phyloP scores from a whole-genome alignment of 2,113 vertebrate species.

The Lasiurus cinereus region DNA sequence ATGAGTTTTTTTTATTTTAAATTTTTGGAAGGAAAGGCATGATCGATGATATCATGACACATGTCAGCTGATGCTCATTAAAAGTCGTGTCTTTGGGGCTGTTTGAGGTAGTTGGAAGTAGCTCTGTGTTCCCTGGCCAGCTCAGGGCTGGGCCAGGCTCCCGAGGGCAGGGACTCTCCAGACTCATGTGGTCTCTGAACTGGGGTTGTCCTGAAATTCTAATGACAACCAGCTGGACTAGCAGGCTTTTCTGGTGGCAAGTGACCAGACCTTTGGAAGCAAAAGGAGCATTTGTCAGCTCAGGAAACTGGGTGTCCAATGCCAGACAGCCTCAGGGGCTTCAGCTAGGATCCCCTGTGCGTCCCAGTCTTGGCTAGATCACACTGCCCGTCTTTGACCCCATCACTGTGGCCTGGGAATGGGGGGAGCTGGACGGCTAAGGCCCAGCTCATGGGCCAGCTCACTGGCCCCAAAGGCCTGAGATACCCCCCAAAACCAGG shows the following conservation, averaged over 20 bases:
- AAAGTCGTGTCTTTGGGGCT: not conserved
- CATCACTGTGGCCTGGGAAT: not conserved
- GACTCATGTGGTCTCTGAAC: not conserved
- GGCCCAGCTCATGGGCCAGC: not conserved
- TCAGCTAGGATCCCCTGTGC: not conserved
- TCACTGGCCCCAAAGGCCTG: not conserved
- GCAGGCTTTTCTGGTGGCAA: not conserved
- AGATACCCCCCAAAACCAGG: not conserved
- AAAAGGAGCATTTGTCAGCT: not conserved
- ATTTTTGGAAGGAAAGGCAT: not conserved
- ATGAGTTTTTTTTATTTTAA: not conserved
- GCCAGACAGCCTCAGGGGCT: rapidly evolving
- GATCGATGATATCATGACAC: conserved; percentile 22
- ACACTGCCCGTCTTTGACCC: not conserved
- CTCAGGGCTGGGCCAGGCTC: not conserved
- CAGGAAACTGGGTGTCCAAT: not conserved
- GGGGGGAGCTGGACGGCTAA: not conserved
- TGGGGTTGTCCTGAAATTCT: not conserved
- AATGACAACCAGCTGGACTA: not conserved
- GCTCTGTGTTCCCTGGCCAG: not conserved
- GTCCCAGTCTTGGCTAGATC: not conserved
- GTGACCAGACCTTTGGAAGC: not conserved
- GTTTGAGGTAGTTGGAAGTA: not conserved
- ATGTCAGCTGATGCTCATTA: conserved; percentile 23
- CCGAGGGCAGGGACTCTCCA: not conserved